These are phyloP conservation scores for Actias luna DNA, from an alignment of 2,888 invertebrate species.

Conservation along the genomic window DNA sequence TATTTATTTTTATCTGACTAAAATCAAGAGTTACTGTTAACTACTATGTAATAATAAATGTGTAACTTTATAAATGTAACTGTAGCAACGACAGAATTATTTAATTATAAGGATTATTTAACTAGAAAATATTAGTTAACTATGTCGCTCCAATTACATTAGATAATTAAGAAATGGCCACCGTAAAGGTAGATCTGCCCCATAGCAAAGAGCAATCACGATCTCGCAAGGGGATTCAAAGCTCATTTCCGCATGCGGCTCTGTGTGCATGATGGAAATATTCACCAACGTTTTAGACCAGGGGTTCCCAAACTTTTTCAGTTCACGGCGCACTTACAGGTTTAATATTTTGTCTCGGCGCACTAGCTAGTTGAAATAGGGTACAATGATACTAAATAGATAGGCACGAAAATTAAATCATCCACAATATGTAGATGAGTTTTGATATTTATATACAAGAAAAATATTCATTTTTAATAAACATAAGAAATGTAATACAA, in stretches of 20 bases:
- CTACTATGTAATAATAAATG: background rate
- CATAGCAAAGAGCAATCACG: slow-evolving; percentile 5
- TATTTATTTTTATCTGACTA: background rate
- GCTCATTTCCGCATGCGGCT: slow-evolving; percentile 4
- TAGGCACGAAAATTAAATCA: too few species aligned
- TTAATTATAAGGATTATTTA: background rate
- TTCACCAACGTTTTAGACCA: background rate
- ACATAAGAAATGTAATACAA: too few species aligned
- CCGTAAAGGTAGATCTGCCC: background rate
- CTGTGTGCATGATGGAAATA: slow-evolving; percentile 5
- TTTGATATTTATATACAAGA: too few species aligned
- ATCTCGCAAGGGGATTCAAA: slow-evolving; percentile 5
- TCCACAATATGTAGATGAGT: too few species aligned
- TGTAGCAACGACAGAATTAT: background rate
- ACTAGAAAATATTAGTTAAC: background rate
- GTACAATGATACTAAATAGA: too few species aligned
- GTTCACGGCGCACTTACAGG: too few species aligned
- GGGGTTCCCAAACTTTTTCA: too few species aligned
- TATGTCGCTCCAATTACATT: background rate
- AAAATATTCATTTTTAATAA: too few species aligned
- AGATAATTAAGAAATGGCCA: background rate
- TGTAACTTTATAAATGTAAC: background rate
- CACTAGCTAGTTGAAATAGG: too few species aligned
- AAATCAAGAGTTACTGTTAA: background rate
- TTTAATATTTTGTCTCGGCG: too few species aligned